A percentile compares a stretch with the other conserved stretches of the same genome.
These are phyloP conservation scores for Dusona sp. DNA, from an alignment of 2,888 invertebrate species.

Conservation along the genomic window DNA sequence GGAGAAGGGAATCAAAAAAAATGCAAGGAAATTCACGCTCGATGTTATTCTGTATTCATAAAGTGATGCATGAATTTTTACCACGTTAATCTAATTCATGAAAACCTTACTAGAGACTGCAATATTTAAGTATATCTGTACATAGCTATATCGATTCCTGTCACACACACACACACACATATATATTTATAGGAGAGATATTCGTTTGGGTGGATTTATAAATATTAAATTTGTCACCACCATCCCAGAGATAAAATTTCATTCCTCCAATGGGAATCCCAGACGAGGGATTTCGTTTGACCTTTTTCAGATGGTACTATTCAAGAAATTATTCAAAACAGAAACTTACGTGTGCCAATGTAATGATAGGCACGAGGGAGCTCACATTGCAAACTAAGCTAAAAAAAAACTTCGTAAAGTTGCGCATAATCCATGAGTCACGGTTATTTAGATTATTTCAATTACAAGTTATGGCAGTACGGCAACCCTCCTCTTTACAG, in stretches of 20 bases:
- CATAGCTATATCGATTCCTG: slow-evolving; percentile 9
- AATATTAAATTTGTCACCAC: slow-evolving; percentile 38
- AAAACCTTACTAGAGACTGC: slow-evolving; percentile 15
- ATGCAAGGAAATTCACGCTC: slow-evolving; percentile 1
- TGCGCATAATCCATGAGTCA: not conserved
- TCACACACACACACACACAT: not conserved
- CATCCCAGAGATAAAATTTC: slow-evolving; percentile 19
- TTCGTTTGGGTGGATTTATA: slow-evolving; percentile 25
- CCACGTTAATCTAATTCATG: slow-evolving; percentile 26
- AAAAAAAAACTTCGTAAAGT: not conserved
- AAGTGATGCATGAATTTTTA: slow-evolving; percentile 26
- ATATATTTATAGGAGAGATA: too few relatives aligned
- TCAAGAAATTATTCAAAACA: not conserved
- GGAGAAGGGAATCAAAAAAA: not conserved
- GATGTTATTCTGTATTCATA: slow-evolving; percentile 23
- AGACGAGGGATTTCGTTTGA: slow-evolving; percentile 20
- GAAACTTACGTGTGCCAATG: not conserved
- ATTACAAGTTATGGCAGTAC: not conserved
- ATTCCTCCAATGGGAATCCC: not conserved
- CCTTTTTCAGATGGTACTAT: slow-evolving; percentile 18
- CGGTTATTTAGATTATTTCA: not conserved
- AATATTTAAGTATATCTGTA: not conserved
- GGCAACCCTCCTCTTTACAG: too few relatives aligned
- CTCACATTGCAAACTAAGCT: not conserved
- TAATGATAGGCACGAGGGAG: not conserved